Percentiles rank a stretch among this genome's conserved stretches.
These are phyloP conservation scores for Stenolophus ochropezus DNA, from an alignment of 2,888 invertebrate species.

Conservation along the genomic window DNA sequence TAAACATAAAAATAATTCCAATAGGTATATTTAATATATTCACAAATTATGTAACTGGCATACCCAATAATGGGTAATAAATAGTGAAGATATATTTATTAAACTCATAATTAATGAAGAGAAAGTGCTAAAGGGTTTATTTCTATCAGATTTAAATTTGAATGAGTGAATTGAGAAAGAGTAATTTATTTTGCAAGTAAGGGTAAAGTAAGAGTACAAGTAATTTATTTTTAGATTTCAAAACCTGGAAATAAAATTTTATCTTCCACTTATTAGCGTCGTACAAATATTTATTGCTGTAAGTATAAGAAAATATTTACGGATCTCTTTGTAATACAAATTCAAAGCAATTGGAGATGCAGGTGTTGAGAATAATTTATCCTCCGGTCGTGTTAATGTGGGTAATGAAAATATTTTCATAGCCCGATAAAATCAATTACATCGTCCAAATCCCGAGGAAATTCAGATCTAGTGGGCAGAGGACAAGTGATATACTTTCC, in stretches of 20 bases:
- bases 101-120: too few relatives aligned
- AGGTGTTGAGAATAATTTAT: background rate
- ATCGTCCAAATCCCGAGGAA: background rate
- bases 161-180: too few relatives aligned
- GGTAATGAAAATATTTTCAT: constrained; percentile 29
- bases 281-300: background rate
- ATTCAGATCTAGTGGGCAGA: constrained; percentile 3
- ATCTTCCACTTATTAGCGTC: background rate
- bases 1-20: too few relatives aligned
- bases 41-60: too few relatives aligned
- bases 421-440: constrained; percentile 34
- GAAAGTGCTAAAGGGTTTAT: too few relatives aligned
- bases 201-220: background rate
- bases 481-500: constrained; percentile 48
- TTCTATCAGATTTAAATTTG: too few relatives aligned
- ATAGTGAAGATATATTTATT: too few relatives aligned
- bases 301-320: background rate
- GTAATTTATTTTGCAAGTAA: background rate
- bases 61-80: too few relatives aligned
- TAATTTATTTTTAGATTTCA: background rate
- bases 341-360: constrained; percentile 1
- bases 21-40: too few relatives aligned
- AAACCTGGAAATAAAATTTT: background rate
- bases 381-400: background rate
- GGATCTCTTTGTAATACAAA: constrained; percentile 12